Evolutionary conservation across 2,113 vertebrate species (phyloP).

Genomic region (Pristiophorus japonicus): DNA sequence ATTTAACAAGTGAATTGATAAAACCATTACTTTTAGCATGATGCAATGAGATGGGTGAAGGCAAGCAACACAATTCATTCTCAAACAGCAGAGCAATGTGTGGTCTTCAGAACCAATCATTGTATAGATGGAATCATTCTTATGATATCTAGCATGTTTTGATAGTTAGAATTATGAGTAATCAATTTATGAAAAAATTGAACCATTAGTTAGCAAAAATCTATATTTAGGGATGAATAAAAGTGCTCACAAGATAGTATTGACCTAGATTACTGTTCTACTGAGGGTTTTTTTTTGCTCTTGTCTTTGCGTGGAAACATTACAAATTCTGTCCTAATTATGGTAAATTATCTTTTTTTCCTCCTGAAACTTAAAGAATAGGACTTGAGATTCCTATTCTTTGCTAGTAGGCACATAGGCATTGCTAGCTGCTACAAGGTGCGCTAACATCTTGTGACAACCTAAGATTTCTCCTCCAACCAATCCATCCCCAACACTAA

Average conservation of each 20-base stretch:
- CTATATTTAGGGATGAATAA: not conserved
- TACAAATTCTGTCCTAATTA: not conserved
- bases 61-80: not conserved
- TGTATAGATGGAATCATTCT: not conserved
- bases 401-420: no score
- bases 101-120: not conserved
- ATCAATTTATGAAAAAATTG: not conserved
- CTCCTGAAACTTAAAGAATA: not conserved
- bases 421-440: not conserved
- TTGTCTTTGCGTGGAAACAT: not conserved
- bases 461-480: not conserved
- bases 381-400: not conserved
- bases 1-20: constrained; percentile 11
- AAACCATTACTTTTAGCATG: not conserved
- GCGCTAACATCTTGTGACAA: not conserved
- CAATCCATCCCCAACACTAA: not conserved
- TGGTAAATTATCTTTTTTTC: not conserved
- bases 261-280: constrained; percentile 4
- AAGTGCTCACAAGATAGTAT: not conserved
- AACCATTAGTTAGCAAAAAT: not conserved
- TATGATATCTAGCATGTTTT: not conserved
- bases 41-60: not conserved
- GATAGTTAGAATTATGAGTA: not conserved
- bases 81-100: not conserved
- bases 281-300: not conserved